These are phyloP conservation scores for Polydrusus cervinus DNA, from an alignment of 2,888 invertebrate genomes.

Conservation along the genomic window DNA sequence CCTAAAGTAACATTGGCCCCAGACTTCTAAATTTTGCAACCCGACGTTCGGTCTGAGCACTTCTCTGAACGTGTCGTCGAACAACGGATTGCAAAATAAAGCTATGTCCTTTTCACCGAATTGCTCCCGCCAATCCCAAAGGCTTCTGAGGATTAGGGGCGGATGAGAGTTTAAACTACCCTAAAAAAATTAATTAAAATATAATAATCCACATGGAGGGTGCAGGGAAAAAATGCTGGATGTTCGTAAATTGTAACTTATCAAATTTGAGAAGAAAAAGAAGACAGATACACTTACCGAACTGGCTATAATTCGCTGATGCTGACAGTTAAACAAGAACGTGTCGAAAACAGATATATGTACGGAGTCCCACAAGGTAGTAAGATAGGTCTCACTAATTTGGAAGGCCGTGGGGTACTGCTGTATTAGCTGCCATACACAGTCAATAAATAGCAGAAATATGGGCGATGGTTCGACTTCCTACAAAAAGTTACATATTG, in stretches of 20 bases:
- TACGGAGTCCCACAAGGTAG: constrained; percentile 92
- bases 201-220: too few relatives aligned
- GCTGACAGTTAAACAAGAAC: constrained; percentile 91
- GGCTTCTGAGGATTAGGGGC: constrained; percentile 79
- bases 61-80: constrained; percentile 69
- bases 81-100: constrained; percentile 90
- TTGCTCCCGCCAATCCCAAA: constrained; percentile 95
- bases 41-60: constrained; percentile 73
- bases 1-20: constrained; percentile 93
- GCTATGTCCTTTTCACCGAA: constrained; percentile 87
- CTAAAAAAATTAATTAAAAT: constrained; percentile 30
- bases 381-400: constrained; percentile 93
- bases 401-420: constrained; percentile 94
- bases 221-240: too few relatives aligned
- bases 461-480: constrained; percentile 85
- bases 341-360: constrained; percentile 93
- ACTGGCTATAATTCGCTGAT: constrained; percentile 82
- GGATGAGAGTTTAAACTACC: constrained; percentile 55
- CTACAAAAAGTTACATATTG: constrained; percentile 22
- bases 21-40: constrained; percentile 80
- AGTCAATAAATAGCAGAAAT: constrained; percentile 93
- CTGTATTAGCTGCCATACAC: constrained; percentile 91
- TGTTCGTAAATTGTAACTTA: too few relatives aligned
- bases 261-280: too few relatives aligned
- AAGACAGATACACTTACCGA: constrained; percentile 71